phyloP scores from a whole-genome alignment of 37 sponge, comb jelly and placozoan genomes.

The Beroe ovata region DNA sequence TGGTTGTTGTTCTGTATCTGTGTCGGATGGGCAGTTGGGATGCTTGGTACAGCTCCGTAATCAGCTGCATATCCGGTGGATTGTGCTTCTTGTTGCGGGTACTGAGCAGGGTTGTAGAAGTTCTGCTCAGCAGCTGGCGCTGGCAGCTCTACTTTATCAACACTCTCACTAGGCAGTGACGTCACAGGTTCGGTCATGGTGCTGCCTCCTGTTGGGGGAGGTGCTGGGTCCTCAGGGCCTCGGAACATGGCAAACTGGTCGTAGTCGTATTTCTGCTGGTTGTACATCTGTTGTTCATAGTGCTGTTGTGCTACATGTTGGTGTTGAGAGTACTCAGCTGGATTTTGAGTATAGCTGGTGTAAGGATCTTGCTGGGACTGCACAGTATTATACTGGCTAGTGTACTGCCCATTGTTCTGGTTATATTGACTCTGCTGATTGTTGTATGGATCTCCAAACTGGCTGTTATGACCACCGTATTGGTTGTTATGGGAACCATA shows the following conservation, averaged over 20 bases:
- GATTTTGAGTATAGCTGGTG: not conserved
- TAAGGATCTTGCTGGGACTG: not conserved
- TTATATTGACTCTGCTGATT: not conserved
- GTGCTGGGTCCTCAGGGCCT: conserved; percentile 61
- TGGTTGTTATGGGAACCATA: conserved; percentile 23
- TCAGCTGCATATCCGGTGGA: not conserved
- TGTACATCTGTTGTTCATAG: conserved; percentile 61
- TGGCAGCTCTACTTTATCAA: not conserved
- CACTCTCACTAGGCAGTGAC: not conserved
- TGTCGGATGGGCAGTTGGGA: conserved; percentile 15
- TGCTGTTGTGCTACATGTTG: conserved; percentile 33
- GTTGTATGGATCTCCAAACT: conserved; percentile 30
- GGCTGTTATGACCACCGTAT: not conserved
- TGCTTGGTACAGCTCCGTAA: conserved; percentile 21
- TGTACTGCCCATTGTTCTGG: conserved; percentile 45
- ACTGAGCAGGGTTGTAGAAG: conserved; percentile 8
- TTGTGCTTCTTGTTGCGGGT: not conserved
- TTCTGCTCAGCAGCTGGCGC: not conserved
- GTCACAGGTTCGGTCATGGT: not conserved
- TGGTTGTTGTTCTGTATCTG: conserved; percentile 20
- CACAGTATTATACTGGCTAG: not conserved
- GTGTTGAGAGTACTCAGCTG: conserved; percentile 8
- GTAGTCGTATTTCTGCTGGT: conserved; percentile 45
- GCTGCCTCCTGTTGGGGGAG: not conserved
- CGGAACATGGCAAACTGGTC: conserved; percentile 58